These are phyloP conservation scores for Crotalus tigris DNA, from an alignment of 2,113 vertebrate species.

Conservation along the genomic window DNA sequence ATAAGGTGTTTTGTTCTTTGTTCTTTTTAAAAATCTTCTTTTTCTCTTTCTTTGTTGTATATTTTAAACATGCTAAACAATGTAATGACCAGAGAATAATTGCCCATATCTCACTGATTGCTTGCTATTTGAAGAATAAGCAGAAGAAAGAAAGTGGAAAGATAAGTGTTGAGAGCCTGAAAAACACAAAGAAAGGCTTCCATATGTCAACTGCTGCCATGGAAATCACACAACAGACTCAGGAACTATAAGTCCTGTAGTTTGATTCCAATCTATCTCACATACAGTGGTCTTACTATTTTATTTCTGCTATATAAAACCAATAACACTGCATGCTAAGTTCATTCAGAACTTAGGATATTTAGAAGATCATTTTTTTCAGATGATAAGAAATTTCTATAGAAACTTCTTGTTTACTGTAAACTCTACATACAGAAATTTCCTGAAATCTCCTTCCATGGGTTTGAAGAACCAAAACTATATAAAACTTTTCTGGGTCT, in stretches of 20 bases:
- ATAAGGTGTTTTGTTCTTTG: not conserved
- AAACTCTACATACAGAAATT: not conserved
- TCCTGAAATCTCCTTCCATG: not conserved
- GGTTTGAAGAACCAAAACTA: not conserved
- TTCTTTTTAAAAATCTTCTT: not conserved
- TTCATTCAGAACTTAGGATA: not conserved
- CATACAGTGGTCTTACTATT: not conserved
- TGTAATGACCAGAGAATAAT: not conserved
- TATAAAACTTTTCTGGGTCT: not conserved
- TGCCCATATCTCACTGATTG: not conserved
- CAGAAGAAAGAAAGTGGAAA: not conserved
- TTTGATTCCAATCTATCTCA: not conserved
- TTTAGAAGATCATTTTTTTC: not conserved
- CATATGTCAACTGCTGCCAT: not conserved
- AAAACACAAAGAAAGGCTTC: not conserved
- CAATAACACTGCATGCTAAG: not conserved
- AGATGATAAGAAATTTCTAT: not conserved
- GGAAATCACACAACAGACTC: not conserved
- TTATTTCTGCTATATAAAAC: not conserved
- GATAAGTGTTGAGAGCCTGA: not conserved
- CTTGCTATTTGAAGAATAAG: not conserved
- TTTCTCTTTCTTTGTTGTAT: not conserved
- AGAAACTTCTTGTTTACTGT: not conserved
- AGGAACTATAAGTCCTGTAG: not conserved
- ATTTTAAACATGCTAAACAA: not conserved